Conservation (phyloP, 2,888 invertebrate species). For the Corythucha ciliata region DNA sequence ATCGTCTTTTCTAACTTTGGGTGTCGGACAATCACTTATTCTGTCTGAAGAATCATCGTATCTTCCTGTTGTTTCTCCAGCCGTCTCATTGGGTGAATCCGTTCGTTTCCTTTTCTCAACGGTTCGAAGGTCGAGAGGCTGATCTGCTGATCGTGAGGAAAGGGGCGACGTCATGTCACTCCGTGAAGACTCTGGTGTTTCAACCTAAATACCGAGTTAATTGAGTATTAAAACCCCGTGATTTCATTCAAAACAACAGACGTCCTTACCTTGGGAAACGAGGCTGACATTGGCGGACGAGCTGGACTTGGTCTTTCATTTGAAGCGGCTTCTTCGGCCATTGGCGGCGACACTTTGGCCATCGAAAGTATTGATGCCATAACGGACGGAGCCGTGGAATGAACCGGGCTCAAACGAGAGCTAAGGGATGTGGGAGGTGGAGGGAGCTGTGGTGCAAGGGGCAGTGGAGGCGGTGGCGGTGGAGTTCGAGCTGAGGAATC, state of each 20-base stretch:
- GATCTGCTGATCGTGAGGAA: conserved; percentile 43
- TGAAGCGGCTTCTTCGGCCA: conserved; percentile 55
- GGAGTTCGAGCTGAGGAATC: too few species aligned
- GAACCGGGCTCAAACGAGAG: conserved; percentile 23
- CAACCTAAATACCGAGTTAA: background rate
- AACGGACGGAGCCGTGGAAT: conserved; percentile 23
- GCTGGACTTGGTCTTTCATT: conserved; percentile 58
- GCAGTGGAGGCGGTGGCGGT: conserved; percentile 2
- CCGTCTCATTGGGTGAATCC: conserved; percentile 1
- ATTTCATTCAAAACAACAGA: too few species aligned
- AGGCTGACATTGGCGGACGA: conserved; percentile 45
- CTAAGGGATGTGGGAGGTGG: background rate
- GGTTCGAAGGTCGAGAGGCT: conserved; percentile 66
- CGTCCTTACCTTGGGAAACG: too few species aligned
- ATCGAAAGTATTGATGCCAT: conserved; percentile 27
- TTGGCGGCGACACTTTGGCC: conserved; percentile 55
- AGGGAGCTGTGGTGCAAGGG: background rate
- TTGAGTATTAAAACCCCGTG: too few species aligned
- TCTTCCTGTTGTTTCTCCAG: too few species aligned
- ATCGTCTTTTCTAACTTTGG: too few species aligned
- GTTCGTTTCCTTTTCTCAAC: conserved; percentile 43
- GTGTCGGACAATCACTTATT: conserved; percentile 19
- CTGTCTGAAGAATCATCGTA: too few species aligned
- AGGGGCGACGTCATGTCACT: conserved; percentile 35
- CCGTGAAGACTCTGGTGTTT: conserved; percentile 27